Percentiles rank a stretch among this genome's conserved stretches.
Evolutionary conservation across 2,113 vertebrate genomes (phyloP).

Genomic region (Centropus unirufus): DNA sequence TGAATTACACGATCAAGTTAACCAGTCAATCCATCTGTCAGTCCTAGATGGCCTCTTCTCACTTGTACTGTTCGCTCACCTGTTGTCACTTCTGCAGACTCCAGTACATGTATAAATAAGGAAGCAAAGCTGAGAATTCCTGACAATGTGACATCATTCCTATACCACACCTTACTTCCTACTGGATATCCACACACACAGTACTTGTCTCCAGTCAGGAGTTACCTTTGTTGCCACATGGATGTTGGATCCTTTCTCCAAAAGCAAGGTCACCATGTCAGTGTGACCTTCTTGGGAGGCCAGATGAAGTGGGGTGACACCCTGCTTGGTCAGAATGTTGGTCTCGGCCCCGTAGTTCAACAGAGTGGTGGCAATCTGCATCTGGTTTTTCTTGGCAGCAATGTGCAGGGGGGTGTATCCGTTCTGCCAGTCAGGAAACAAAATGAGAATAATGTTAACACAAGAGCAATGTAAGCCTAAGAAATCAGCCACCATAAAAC

Average conservation of each 20-base stretch:
- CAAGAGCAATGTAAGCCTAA: not conserved
- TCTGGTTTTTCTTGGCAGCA: conserved; percentile 98
- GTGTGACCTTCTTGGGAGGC: conserved; percentile 94
- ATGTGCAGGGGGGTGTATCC: conserved; percentile 94
- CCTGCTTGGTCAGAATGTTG: conserved; percentile 92
- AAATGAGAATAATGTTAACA: not conserved
- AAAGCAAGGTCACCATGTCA: conserved; percentile 88
- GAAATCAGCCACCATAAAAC: not conserved
- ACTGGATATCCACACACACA: not conserved
- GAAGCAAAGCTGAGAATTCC: not conserved
- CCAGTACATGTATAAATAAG: not conserved
- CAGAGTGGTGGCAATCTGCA: conserved; percentile 92
- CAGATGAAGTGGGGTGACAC: conserved; percentile 92
- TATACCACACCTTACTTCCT: not conserved
- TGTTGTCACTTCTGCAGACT: not conserved
- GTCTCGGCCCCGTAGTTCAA: conserved; percentile 90
- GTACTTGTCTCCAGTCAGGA: not conserved
- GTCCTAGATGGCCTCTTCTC: not conserved
- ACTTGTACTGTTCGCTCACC: not conserved
- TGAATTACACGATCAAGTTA: not conserved
- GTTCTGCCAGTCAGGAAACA: conserved; percentile 78
- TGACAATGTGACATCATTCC: not conserved
- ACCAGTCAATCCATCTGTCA: not conserved
- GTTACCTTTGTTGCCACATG: conserved; percentile 91
- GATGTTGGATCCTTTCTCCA: conserved; percentile 87